Evolutionary conservation across 1,140 invertebrate genomes (phyloP).

Genomic region (Cyrtorhinus lividipennis): DNA sequence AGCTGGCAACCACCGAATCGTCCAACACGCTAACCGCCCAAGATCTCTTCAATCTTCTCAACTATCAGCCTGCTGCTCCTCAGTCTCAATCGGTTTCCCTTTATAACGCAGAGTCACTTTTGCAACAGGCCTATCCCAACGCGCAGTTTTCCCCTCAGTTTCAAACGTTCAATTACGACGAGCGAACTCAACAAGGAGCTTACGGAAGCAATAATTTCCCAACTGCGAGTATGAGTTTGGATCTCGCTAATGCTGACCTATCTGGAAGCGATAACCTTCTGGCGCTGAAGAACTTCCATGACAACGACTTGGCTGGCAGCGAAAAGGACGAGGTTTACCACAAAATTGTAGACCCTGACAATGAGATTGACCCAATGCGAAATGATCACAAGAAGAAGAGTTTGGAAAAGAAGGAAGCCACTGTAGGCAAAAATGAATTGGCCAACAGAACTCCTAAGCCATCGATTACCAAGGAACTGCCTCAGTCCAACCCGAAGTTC

Average conservation of each 20-base stretch:
- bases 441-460: background rate
- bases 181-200: conserved; percentile 29
- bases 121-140: conserved; percentile 24
- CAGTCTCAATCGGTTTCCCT: background rate
- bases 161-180: conserved; percentile 39
- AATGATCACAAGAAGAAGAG: background rate
- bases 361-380: conserved; percentile 10
- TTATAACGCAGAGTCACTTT: background rate
- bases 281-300: background rate
- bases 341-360: conserved; percentile 2
- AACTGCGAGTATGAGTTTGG: conserved; percentile 12
- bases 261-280: background rate
- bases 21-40: conserved; percentile 33
- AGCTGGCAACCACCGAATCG: conserved; percentile 13
- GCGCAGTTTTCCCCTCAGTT: conserved; percentile 29
- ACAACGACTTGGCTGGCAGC: conserved; percentile 17
- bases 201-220: conserved; percentile 23
- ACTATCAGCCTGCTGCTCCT: conserved; percentile 23
- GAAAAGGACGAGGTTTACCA: conserved; percentile 1
- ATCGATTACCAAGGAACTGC: background rate
- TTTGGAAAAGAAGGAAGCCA: background rate
- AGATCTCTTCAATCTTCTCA: conserved; percentile 39
- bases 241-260: background rate
- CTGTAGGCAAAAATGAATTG: conserved; percentile 5
- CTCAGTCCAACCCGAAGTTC: background rate